Evolutionary conservation across 2,797 vertebrate species (phyloP).

Genomic region (Dendrocincla tyrannina): DNA sequence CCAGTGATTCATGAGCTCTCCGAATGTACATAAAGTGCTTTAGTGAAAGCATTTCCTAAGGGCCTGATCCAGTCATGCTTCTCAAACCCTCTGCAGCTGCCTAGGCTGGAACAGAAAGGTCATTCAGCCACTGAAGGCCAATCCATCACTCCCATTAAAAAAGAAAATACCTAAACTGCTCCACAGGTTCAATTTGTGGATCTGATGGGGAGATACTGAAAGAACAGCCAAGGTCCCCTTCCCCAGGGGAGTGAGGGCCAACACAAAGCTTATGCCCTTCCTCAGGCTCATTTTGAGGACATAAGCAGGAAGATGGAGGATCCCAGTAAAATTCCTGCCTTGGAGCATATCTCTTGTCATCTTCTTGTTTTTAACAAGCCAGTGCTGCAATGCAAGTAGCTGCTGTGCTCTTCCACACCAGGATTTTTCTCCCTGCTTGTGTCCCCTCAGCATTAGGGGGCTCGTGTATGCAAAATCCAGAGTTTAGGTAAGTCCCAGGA

Average conservation of each 20-base stretch:
- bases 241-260: background rate
- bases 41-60: constrained; percentile 59
- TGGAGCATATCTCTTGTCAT: background rate
- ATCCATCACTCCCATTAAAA: constrained; percentile 63
- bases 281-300: background rate
- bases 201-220: background rate
- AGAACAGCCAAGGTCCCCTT: background rate
- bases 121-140: constrained; percentile 65
- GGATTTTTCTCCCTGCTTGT: background rate
- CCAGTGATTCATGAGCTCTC: constrained; percentile 45
- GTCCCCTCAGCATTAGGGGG: rapidly evolving
- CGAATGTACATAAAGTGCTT: background rate
- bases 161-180: constrained; percentile 57
- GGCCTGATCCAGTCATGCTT: constrained; percentile 48
- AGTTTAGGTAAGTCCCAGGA: background rate
- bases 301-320: background rate
- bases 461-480: background rate
- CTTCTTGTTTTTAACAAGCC: background rate
- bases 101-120: constrained; percentile 57
- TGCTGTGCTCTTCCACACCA: background rate
- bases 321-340: background rate
- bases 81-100: constrained; percentile 25
- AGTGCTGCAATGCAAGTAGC: background rate
- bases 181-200: constrained; percentile 39
- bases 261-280: background rate